phyloP scores from a whole-genome alignment of 2,113 vertebrate genomes.

The Cairina moschata region DNA sequence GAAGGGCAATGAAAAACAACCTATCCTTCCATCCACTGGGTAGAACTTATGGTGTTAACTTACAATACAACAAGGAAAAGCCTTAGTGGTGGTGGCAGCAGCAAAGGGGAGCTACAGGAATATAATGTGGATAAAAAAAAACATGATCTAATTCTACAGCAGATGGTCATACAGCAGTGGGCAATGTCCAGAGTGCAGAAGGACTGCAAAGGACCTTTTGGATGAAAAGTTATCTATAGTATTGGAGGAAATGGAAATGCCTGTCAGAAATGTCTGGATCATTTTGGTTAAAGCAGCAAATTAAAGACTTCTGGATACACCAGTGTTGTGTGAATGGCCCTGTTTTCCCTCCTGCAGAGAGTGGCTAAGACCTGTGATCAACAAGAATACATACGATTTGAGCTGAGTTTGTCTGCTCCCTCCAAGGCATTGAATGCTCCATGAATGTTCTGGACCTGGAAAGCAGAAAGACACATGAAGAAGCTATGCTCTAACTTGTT shows the following conservation, averaged over 20 bases:
- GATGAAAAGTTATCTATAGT: not conserved
- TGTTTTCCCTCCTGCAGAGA: not conserved
- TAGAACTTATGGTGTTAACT: not conserved
- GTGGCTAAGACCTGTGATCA: not conserved
- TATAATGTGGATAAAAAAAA: not conserved
- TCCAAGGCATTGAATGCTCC: constrained; percentile 97
- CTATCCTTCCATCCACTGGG: not conserved
- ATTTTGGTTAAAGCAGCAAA: not conserved
- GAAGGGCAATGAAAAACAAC: not conserved
- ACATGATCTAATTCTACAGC: not conserved
- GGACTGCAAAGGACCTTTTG: not conserved
- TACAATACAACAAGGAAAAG: not conserved
- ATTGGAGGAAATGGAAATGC: not conserved
- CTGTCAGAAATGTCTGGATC: not conserved
- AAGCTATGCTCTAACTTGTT: not conserved
- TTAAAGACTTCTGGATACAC: not conserved
- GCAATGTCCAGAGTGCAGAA: not conserved
- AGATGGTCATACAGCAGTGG: not conserved
- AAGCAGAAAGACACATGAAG: constrained; percentile 9
- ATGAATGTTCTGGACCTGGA: constrained; percentile 90
- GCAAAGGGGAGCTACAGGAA: not conserved
- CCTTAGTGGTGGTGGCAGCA: not conserved
- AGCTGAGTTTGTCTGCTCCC: constrained; percentile 89
- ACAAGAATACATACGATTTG: constrained; percentile 88
- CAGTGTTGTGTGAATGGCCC: not conserved